A percentile compares a stretch with the other conserved stretches of the same genome.
Conservation (phyloP, 1,140 invertebrate species). For the Apis florea region DNA sequence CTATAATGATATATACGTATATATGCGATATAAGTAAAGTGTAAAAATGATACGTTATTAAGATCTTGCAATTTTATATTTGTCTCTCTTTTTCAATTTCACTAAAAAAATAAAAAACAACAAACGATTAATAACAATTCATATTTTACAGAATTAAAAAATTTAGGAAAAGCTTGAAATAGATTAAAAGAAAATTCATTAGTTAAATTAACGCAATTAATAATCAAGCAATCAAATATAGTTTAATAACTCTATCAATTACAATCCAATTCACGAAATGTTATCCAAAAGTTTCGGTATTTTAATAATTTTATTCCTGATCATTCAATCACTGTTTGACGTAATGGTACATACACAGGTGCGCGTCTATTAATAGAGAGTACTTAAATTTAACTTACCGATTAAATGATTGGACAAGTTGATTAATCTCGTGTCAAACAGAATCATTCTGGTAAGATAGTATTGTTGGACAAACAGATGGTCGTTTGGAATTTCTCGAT, state of each 20-base stretch:
- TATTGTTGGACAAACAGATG: no score
- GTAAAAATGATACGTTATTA: not conserved
- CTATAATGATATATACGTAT: not conserved
- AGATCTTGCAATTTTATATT: no score
- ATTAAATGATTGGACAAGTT: conserved; percentile 24
- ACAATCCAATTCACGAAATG: not conserved
- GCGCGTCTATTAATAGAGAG: conserved; percentile 36
- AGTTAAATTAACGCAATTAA: not conserved
- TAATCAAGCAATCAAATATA: not conserved
- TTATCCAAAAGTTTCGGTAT: not conserved
- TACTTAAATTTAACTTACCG: conserved; percentile 39
- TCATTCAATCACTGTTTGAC: conserved; percentile 8
- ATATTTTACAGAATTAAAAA: not conserved
- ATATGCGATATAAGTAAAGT: no score
- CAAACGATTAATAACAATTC: no score
- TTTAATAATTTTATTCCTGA: not conserved
- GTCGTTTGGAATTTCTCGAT: not conserved
- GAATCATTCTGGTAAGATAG: not conserved
- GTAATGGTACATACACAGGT: conserved; percentile 4
- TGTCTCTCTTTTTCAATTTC: no score
- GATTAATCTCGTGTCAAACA: not conserved
- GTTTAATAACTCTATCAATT: not conserved
- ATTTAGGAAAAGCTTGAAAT: not conserved
- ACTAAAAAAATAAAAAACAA: no score
- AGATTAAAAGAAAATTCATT: not conserved